Base-by-base conservation (phyloP, 2,888 invertebrate genomes). In the Galerucella calmariensis region DNA sequence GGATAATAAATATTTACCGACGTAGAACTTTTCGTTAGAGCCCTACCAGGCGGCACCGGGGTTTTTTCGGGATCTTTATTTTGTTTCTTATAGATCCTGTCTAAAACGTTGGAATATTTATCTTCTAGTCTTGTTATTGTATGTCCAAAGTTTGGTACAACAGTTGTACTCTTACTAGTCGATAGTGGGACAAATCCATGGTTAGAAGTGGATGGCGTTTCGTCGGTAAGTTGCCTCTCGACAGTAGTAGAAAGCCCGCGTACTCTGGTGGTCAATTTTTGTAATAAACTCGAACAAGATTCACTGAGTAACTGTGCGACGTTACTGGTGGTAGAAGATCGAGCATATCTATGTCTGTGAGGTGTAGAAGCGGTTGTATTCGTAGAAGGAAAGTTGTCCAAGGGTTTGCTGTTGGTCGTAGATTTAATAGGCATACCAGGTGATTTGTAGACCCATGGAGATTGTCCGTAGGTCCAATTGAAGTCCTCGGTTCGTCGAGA, bases 261-360 rank as follows among this genome's bases (percentile, higher is more conserved):
- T 66, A 91, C 91, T 78, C 94, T 91, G 51, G 93, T 93, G 10
- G 92, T 90, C 83, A 96, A 89, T 80, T 95, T 91, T 86, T 95
- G 95, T 83, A 96, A 90, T 80, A 96, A 90, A 88, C 92, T 96
- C 84, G 94, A 94, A 88, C 95, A 96, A 82, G 95, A 95, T 86
- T 96, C 96, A 81, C 93, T 94, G 82, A 96, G 89, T 83, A 96
- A 89, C 88, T 96, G 96, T 79, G 95, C 94, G 82, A 96, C 95
- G 88, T 95, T 95, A 67, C 93, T 91, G 69, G 93, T 92, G 68
- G 93, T 92, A 75, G 94, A 93, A 69, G 95, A 94, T 78, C 96
- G 92, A 80, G 93, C 90, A 88, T 95, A 95, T 80, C 95, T 92
- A 77, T 92, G 90, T 73, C 89, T 85, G 9, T 79, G 69, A 44